These are phyloP conservation scores for Cheilosia pagana DNA, from an alignment of 2,888 invertebrate genomes.

Conservation along the genomic window DNA sequence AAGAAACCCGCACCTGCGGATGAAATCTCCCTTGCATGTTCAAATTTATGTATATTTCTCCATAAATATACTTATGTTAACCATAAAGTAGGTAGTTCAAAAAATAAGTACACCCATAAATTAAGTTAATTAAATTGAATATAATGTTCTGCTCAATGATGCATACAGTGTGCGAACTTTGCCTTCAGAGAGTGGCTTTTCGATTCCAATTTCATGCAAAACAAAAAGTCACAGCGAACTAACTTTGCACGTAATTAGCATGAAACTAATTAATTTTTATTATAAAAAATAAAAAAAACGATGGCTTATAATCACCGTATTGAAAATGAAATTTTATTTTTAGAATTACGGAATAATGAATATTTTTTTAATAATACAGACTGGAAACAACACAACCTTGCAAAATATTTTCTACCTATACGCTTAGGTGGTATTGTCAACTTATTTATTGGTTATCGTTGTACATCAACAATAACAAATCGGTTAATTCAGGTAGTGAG, in stretches of 20 bases:
- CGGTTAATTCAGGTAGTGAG: too few species aligned
- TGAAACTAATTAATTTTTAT: slow-evolving; percentile 50
- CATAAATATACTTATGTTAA: too few species aligned
- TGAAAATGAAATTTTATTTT: slow-evolving; percentile 37
- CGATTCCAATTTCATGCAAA: not conserved
- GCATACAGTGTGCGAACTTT: not conserved
- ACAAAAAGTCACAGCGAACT: not conserved
- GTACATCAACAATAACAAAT: too few species aligned
- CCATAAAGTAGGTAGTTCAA: too few species aligned
- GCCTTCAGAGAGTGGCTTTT: too few species aligned
- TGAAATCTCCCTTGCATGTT: too few species aligned
- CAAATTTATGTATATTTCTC: too few species aligned
- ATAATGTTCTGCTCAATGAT: not conserved
- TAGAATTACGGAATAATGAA: slow-evolving; percentile 3
- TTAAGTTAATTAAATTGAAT: not conserved
- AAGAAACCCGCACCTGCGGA: too few species aligned
- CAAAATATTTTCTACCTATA: too few species aligned
- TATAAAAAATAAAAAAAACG: slow-evolving; percentile 12
- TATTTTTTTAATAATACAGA: not conserved
- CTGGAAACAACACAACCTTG: slow-evolving; percentile 15
- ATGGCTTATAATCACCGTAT: slow-evolving; percentile 29
- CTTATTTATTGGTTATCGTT: too few species aligned
- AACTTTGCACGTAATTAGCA: slow-evolving; percentile 27
- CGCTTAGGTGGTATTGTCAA: too few species aligned
- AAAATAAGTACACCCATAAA: too few species aligned